Evolutionary conservation across 2,888 invertebrate species (phyloP), one percentile per base, ranked within the genome.

Genomic region (Sarcophaga subvicina): DNA sequence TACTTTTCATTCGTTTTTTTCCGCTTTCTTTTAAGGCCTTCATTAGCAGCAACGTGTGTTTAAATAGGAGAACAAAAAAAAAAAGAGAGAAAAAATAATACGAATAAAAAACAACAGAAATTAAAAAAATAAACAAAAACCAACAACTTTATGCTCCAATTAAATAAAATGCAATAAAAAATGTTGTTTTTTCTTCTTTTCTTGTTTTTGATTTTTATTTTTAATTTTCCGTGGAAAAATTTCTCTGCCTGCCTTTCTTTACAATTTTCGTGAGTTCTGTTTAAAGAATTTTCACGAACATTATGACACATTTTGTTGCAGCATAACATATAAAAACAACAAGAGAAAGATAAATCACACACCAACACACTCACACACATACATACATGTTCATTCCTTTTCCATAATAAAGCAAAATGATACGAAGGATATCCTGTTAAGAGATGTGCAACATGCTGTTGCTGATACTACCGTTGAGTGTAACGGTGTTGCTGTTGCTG

Each of bases 81-180:
- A 37, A 37, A 6, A 37, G 37, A 37, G 37, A 37, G 6, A 6
- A 37, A 27, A 27, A 27, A 27, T 27, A 27, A 27, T 27, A 27
- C 2, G 20, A 71, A 64, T 27, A 72, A 64, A 62, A 76, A 27
- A 45, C 76, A 80, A 25, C 37, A 49, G n/a, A 75, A 80, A 66
- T 70, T 66, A 60, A 67, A 63, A 47, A 49, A 71, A 71, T 22
- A 64, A 73, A 62, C 25, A 6, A 73, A 84, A 80, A 60, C 66
- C 14, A 81, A 87, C 49, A 49, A 79, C 84, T 79, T 87, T 84
- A 87, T 84, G 84, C 87, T 71, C 84, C 84, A 87, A 84, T 87
- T 87, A 87, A 84, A 84, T 84, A 84, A 87, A 87, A 79, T 84
- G 81, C 84, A 87, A 87, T 87, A 87, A 82, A 84, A 84, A 78